These are phyloP conservation scores for Heliconius aoede DNA, from an alignment of 2,888 invertebrate species.

Conservation along the genomic window DNA sequence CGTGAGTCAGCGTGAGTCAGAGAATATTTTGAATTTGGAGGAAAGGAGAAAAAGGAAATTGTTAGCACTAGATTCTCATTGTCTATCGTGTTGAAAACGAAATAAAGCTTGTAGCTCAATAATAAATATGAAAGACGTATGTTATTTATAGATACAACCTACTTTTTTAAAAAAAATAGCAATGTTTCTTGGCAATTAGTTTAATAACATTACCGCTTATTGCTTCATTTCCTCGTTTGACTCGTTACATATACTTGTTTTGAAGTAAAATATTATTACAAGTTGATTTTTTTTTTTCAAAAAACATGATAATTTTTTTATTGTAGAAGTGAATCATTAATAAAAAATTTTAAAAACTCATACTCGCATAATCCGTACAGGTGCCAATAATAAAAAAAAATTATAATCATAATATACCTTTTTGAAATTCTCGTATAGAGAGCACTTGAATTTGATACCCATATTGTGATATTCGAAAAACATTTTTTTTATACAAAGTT, in stretches of 20 bases:
- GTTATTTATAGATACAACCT: neutral
- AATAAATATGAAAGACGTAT: neutral
- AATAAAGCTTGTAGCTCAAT: neutral
- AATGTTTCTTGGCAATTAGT: neutral
- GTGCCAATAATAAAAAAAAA: too few species aligned
- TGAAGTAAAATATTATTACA: neutral
- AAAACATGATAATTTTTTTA: neutral
- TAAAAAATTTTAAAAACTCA: too few species aligned
- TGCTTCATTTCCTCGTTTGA: slow-evolving; percentile 2
- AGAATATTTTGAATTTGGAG: too few species aligned
- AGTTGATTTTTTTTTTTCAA: neutral
- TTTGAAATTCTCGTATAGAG: too few species aligned
- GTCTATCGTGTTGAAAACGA: neutral
- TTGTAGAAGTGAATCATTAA: neutral
- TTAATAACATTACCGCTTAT: slow-evolving; percentile 2
- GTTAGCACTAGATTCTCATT: neutral
- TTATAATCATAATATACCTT: too few species aligned
- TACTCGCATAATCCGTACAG: too few species aligned
- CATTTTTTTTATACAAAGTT: too few species aligned
- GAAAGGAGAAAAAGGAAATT: too few species aligned
- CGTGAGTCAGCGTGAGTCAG: too few species aligned
- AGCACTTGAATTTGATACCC: too few species aligned
- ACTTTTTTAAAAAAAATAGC: neutral
- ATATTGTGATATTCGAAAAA: too few species aligned
- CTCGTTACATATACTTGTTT: neutral